These are phyloP conservation scores for Babyrousa celebensis DNA, from an alignment of 2,797 vertebrate genomes.

Conservation along the genomic window DNA sequence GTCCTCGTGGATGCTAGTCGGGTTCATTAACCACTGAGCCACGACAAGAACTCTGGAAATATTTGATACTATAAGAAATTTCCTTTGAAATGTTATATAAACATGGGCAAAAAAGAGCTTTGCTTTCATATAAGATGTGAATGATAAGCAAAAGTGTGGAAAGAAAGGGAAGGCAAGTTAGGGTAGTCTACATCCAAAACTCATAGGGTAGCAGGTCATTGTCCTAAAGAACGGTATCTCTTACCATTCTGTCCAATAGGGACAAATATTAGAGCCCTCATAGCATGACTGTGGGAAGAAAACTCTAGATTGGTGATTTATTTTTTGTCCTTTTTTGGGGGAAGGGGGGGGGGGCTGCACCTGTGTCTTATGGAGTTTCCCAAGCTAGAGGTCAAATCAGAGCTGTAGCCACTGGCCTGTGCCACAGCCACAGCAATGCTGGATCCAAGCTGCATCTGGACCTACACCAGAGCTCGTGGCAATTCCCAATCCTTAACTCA, in stretches of 20 bases:
- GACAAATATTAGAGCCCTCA: neutral
- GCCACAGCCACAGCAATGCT: no score
- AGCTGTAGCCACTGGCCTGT: no score
- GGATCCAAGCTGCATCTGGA: no score
- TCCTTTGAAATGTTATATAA: slow-evolving; percentile 8
- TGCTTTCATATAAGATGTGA: neutral
- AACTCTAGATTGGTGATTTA: neutral
- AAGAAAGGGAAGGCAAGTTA: neutral
- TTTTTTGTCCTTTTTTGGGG: no score
- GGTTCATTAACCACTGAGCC: no score
- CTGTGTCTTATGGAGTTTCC: no score
- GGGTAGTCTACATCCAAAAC: neutral
- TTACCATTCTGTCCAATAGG: neutral
- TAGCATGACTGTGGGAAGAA: neutral
- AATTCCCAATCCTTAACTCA: no score
- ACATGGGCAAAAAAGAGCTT: neutral
- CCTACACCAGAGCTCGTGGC: no score
- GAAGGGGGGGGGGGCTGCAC: no score
- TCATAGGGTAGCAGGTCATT: neutral
- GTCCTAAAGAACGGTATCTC: neutral
- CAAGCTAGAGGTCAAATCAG: no score
- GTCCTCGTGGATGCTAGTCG: no score
- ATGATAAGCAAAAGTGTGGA: neutral
- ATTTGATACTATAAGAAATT: neutral
- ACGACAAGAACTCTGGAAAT: neutral